Evolutionary conservation across 2,797 vertebrate species (phyloP), one percentile per base, ranked within the genome.

Genomic region (Karalla daura): DNA sequence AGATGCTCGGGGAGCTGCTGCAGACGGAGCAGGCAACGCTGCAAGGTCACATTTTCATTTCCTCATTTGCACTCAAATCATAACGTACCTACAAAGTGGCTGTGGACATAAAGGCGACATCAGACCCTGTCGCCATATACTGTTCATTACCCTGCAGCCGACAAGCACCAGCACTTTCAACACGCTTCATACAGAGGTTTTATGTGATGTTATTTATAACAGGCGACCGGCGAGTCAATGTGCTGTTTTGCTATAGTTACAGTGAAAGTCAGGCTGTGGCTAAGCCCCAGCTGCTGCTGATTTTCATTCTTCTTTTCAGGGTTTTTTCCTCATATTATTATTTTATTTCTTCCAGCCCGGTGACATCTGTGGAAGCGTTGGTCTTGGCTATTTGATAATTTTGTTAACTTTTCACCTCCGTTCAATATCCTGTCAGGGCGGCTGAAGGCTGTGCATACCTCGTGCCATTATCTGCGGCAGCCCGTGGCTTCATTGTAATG

Each of bases 401-500:
- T 86, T 84, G 88, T 90, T 88, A 89, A 90, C 86, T 88, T 89
- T 88, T 88, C 80, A 89, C 88, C 86, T 83, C 69, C 65, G 80
- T 73, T 88, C 87, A 85, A 85, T 86, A 88, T 78, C 70, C 84
- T 86, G 87, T 87, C 87, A 88, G 1, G 13, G 23, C 79, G 62
- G 64, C 78, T 81, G 89, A 82, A 65, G 84, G 60, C 78, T 63
- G 77, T 37, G 80, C 77, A 74, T 64, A 75, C 78, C 81, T 74
- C 23, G 53, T 70, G 80, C 72, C 83, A 87, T 88, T 90, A 89
- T 87, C 90, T 83, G 84, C 83, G 78, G 74, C 82, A 84, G 86
- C 83, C 80, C 77, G 86, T 88, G 82, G 84, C 84, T 88, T 88
- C n/a, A 88, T 88, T 89, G 85, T 89, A 91, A 91, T 89, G 81